phyloP scores from a whole-genome alignment of 2,113 vertebrate species.

The Catharus minimus region DNA sequence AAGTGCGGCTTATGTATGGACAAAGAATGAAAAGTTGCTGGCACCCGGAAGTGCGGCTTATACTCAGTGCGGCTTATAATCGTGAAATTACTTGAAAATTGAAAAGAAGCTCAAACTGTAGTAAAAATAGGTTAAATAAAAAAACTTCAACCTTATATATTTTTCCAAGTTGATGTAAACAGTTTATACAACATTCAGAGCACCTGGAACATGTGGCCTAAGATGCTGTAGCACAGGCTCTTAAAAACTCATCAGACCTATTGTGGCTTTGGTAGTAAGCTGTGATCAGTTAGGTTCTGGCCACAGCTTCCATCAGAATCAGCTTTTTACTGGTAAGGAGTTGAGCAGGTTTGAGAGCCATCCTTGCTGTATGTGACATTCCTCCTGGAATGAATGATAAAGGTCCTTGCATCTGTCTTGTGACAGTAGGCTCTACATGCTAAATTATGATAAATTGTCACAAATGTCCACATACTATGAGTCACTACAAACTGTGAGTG shows the following conservation, averaged over 20 bases:
- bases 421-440: not conserved
- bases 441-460: not conserved
- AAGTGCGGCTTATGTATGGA: no score
- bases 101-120: not conserved
- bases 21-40: no score
- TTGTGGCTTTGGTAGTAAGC: not conserved
- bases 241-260: not conserved
- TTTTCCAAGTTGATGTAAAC: not conserved
- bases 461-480: not conserved
- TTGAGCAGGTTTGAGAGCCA: not conserved
- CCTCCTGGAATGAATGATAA: not conserved
- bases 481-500: not conserved
- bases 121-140: not conserved
- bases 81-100: not conserved
- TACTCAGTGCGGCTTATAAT: no score
- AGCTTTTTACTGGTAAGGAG: not conserved
- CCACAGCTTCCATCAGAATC: not conserved
- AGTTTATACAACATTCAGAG: not conserved
- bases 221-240: not conserved
- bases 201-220: not conserved
- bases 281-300: not conserved
- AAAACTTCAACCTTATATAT: accelerated
- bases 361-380: not conserved
- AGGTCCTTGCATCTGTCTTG: not conserved
- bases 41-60: no score